phyloP scores from a whole-genome alignment of 2,888 invertebrate genomes.

The Atethmia centrago region DNA sequence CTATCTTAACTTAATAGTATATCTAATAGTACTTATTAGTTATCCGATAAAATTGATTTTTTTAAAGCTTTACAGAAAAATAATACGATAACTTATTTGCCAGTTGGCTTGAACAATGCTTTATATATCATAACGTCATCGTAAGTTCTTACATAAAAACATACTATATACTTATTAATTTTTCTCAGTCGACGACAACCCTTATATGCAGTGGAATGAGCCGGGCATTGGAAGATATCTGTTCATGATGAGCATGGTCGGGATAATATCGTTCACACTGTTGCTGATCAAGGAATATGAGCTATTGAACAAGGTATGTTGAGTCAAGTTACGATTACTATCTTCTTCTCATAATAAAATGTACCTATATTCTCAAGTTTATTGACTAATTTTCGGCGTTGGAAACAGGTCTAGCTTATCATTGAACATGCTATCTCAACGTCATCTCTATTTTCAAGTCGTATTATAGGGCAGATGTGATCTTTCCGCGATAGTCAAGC shows the following conservation, averaged over 20 bases:
- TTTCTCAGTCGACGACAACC: slow-evolving; percentile 84
- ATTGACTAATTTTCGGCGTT: neutral
- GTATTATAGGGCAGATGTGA: neutral
- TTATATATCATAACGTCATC: slow-evolving; percentile 26
- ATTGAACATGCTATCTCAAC: neutral
- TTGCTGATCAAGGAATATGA: slow-evolving; percentile 92
- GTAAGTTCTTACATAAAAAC: neutral
- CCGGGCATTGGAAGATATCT: slow-evolving; percentile 94
- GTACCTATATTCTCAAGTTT: neutral
- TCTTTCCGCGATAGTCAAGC: neutral
- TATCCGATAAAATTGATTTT: neutral
- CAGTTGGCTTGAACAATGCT: neutral
- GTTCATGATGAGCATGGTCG: slow-evolving; percentile 92
- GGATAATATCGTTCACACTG: slow-evolving; percentile 90
- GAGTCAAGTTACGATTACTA: neutral
- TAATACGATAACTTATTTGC: neutral
- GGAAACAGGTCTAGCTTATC: neutral
- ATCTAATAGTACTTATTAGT: neutral
- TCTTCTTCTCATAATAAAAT: neutral
- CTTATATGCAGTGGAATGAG: slow-evolving; percentile 92
- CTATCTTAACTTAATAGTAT: neutral
- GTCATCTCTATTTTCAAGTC: neutral
- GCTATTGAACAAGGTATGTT: slow-evolving; percentile 86
- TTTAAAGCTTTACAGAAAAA: neutral
- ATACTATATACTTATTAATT: neutral